Conservation (phyloP, 2,113 vertebrate species). For the Eupsittula cactorum region DNA sequence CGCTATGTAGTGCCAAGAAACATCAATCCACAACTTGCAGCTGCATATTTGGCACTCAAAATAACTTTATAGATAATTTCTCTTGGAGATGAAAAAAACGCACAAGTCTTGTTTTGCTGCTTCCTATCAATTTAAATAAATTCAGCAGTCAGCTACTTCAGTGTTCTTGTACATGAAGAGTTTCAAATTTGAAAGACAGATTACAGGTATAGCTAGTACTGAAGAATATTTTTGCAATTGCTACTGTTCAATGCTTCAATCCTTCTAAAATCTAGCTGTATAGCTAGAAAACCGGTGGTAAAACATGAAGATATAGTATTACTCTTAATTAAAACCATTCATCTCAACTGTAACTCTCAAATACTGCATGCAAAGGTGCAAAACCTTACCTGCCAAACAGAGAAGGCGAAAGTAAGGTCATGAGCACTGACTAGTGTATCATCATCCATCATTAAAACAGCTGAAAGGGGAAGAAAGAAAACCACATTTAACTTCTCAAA, state of each 20-base stretch:
- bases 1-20: neutral
- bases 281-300: neutral
- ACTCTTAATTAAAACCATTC: neutral
- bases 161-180: neutral
- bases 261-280: neutral
- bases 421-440: conserved; percentile 90
- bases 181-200: neutral
- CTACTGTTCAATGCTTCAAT: neutral
- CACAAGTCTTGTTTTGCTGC: neutral
- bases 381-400: conserved; percentile 92
- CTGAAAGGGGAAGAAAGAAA: conserved; percentile 62
- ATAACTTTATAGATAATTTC: neutral
- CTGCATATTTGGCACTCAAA: neutral
- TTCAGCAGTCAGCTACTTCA: neutral
- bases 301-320: neutral
- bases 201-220: neutral
- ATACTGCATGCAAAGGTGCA: neutral
- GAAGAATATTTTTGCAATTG: neutral
- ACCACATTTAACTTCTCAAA: neutral
- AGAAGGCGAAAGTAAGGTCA: conserved; percentile 92
- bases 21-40: neutral
- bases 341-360: neutral
- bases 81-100: neutral
- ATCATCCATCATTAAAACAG: conserved; percentile 93
- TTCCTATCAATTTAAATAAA: neutral